Evolutionary conservation across 2,797 vertebrate species (phyloP).

Genomic region (Distichodus sexfasciatus): DNA sequence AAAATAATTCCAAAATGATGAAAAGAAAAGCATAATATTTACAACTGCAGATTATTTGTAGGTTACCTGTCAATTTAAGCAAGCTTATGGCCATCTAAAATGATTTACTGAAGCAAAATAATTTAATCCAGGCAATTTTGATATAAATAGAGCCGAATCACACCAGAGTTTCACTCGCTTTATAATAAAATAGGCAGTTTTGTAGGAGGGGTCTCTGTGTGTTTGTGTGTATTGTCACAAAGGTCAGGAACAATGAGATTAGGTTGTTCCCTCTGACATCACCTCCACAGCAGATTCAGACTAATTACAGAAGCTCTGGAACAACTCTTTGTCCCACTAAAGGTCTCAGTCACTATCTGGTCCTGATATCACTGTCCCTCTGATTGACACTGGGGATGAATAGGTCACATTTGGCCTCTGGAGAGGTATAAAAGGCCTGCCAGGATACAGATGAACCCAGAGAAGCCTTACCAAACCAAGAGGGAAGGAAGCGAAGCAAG

Average conservation of each 20-base stretch:
- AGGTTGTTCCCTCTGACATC: conserved; percentile 54
- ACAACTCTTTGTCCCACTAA: conserved; percentile 69
- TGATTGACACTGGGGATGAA: conserved; percentile 29
- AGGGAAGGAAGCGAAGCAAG: not conserved
- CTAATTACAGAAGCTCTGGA: conserved; percentile 58
- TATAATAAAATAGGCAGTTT: not conserved
- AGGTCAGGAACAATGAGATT: conserved; percentile 72
- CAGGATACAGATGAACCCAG: conserved; percentile 3
- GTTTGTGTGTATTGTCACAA: conserved; percentile 42
- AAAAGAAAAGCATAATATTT: too few relatives aligned
- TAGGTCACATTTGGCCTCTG: conserved; percentile 36
- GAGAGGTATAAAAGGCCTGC: conserved; percentile 62
- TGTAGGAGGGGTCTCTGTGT: not conserved
- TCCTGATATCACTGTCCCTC: conserved; percentile 18
- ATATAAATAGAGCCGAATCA: too few relatives aligned
- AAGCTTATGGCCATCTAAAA: too few relatives aligned
- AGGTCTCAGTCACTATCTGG: conserved; percentile 72
- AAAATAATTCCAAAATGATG: too few relatives aligned
- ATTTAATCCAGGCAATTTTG: too few relatives aligned
- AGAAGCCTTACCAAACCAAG: not conserved
- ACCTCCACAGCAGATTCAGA: conserved; percentile 42
- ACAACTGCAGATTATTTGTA: too few relatives aligned
- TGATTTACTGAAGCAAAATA: too few relatives aligned
- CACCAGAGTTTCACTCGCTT: too few relatives aligned
- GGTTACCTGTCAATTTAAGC: too few relatives aligned